Evolutionary conservation across 2,888 invertebrate species (phyloP).

Genomic region (Arrhopalites spinosus): DNA sequence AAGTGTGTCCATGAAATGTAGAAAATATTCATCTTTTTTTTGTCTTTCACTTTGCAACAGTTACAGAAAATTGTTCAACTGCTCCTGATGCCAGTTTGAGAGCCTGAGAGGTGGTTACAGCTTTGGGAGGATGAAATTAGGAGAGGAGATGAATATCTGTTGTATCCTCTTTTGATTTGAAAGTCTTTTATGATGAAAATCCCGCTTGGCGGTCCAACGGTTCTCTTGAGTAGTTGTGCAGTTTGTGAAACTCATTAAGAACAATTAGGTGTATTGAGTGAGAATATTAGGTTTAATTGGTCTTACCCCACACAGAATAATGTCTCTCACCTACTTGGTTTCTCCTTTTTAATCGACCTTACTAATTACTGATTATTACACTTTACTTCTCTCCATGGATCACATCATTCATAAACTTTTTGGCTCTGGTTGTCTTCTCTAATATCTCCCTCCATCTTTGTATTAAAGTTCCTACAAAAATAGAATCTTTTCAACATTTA

Average conservation of each 20-base stretch:
- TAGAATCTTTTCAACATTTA: too few relatives aligned
- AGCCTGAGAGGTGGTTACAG: neutral
- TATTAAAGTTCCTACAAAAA: too few relatives aligned
- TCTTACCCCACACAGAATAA: slow-evolving; percentile 47
- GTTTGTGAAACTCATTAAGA: slow-evolving; percentile 41
- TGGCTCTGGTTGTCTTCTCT: neutral
- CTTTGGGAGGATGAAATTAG: neutral
- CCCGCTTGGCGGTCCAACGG: neutral
- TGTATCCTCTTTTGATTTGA: neutral
- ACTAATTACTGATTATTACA: slow-evolving; percentile 27
- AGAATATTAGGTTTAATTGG: slow-evolving; percentile 48
- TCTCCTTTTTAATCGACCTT: slow-evolving; percentile 21
- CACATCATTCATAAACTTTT: neutral
- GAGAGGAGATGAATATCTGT: neutral
- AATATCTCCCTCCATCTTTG: slow-evolving; percentile 4
- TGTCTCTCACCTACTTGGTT: slow-evolving; percentile 48
- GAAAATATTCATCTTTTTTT: too few relatives aligned
- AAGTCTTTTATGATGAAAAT: neutral
- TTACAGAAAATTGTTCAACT: too few relatives aligned
- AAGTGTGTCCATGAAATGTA: too few relatives aligned
- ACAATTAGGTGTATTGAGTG: slow-evolving; percentile 50
- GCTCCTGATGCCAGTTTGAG: too few relatives aligned
- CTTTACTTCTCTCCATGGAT: neutral
- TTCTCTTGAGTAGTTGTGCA: too few relatives aligned
- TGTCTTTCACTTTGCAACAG: too few relatives aligned